Conservation (phyloP, 2,888 invertebrate species). For the Agrypnus murinus region DNA sequence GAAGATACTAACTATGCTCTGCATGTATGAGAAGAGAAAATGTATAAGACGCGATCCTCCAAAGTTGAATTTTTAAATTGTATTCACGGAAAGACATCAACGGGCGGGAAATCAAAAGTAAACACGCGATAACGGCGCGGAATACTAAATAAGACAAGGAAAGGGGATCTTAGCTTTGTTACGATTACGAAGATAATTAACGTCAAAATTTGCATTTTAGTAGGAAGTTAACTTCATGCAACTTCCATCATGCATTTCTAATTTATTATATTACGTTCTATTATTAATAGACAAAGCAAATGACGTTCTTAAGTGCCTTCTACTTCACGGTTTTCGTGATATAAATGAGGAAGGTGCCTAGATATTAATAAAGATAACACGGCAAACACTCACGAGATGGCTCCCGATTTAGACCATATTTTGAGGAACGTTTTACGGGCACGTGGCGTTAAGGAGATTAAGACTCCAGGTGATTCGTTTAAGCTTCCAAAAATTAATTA, state of each 20-base stretch:
- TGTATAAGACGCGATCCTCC: not conserved
- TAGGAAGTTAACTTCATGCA: conserved; percentile 64
- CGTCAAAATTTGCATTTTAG: conserved; percentile 66
- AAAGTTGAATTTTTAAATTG: conserved; percentile 45
- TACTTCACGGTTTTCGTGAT: conserved; percentile 32
- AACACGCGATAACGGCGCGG: conserved; percentile 62
- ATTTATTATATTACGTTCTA: conserved; percentile 60
- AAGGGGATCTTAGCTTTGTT: conserved; percentile 50
- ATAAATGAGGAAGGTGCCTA: conserved; percentile 37
- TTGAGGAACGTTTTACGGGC: conserved; percentile 25
- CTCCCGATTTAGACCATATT: conserved; percentile 33
- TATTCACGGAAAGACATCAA: conserved; percentile 49
- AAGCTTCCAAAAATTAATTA: conserved; percentile 28
- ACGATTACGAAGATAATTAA: conserved; percentile 61
- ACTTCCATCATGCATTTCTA: conserved; percentile 64
- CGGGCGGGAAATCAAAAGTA: conserved; percentile 62
- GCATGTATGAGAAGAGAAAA: too few relatives aligned
- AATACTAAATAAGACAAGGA: conserved; percentile 65
- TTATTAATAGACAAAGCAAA: conserved; percentile 49
- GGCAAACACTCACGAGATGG: conserved; percentile 33
- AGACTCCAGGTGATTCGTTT: conserved; percentile 15
- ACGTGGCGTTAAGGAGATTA: conserved; percentile 34
- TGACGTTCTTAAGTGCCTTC: conserved; percentile 44
- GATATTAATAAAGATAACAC: conserved; percentile 47
- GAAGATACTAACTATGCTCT: too few relatives aligned